Evolutionary conservation across 2,797 vertebrate species (phyloP).

Genomic region (Peromyscus eremicus): DNA sequence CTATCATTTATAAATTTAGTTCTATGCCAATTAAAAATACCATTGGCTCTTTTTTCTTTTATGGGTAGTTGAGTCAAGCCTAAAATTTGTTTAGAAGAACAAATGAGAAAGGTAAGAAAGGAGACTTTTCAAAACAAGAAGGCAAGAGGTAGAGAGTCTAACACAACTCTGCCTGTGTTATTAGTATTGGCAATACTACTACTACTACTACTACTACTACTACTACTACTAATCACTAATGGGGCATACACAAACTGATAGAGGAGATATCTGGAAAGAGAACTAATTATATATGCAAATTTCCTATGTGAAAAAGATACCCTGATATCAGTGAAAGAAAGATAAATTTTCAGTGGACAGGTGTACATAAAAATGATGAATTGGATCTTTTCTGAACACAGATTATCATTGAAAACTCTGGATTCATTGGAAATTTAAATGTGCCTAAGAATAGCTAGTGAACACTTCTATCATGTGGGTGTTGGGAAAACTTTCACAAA

Average conservation of each 20-base stretch:
- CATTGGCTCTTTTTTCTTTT: not conserved
- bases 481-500: not conserved
- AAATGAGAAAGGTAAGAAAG: not conserved
- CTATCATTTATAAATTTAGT: not conserved
- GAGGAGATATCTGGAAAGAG: constrained; percentile 8
- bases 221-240: not conserved
- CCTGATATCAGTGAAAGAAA: not conserved
- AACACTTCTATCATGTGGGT: not conserved
- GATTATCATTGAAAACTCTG: not conserved
- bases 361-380: constrained; percentile 8
- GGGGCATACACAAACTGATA: not conserved
- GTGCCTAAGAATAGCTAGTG: not conserved
- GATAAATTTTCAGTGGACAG: not conserved
- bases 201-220: not conserved
- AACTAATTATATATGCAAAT: not conserved
- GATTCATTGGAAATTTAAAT: not conserved
- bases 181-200: not conserved
- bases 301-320: not conserved
- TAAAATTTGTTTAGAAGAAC: not conserved
- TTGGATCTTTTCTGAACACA: not conserved
- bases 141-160: not conserved
- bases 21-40: not conserved
- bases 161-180: not conserved
- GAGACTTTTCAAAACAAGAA: not conserved
- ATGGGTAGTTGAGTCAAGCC: not conserved